phyloP scores from a whole-genome alignment of 2,888 invertebrate species.

The Phragmatobia fuliginosa region DNA sequence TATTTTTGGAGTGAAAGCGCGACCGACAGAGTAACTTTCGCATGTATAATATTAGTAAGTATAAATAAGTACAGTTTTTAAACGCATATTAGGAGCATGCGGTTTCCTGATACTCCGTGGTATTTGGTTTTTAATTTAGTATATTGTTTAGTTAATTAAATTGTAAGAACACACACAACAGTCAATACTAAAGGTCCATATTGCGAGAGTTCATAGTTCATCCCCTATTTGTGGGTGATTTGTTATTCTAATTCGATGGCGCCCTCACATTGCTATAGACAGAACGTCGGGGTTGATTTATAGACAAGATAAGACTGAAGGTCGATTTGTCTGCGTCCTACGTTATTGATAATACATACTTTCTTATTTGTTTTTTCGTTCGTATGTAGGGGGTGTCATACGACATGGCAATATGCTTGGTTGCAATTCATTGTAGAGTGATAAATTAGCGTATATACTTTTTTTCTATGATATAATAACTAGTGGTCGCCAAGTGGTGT shows the following conservation, averaged over 20 bases:
- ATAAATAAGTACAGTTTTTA: too few species aligned
- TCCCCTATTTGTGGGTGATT: constrained; percentile 45
- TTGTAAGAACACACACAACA: not conserved
- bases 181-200: constrained; percentile 23
- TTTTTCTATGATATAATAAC: too few species aligned
- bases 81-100: too few species aligned
- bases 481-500: too few species aligned
- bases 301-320: constrained; percentile 45
- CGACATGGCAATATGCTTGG: not conserved
- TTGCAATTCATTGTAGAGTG: too few species aligned
- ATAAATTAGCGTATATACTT: too few species aligned
- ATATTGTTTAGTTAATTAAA: not conserved
- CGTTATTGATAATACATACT: constrained; percentile 44
- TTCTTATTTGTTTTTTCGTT: constrained; percentile 37
- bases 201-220: constrained; percentile 43
- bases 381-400: not conserved
- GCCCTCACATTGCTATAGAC: constrained; percentile 45
- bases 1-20: too few species aligned
- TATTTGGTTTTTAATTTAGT: not conserved
- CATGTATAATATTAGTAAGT: too few species aligned
- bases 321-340: constrained; percentile 46
- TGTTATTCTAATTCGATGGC: constrained; percentile 51
- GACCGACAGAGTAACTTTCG: too few species aligned
- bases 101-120: too few species aligned
- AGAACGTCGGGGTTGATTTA: constrained; percentile 48